Evolutionary conservation across 2,797 vertebrate genomes (phyloP), one percentile per base, ranked within the genome.

Genomic region (Acropternis orthonyx): DNA sequence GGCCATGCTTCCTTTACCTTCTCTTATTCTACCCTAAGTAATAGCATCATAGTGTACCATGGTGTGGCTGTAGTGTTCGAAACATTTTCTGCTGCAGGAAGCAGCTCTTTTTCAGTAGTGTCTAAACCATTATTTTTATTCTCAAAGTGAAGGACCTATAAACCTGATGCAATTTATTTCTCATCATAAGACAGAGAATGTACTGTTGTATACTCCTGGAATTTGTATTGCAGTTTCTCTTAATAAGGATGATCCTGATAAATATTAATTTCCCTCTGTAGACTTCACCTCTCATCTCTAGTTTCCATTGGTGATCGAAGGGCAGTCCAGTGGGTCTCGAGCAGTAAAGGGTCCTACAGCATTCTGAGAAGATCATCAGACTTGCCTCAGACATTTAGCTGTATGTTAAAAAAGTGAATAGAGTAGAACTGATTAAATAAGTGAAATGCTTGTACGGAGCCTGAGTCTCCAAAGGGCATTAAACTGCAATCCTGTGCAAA

Each of bases 361-460:
- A 1, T 84, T 78, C 52, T 23, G 30, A 89, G 66, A 89, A 91
- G 88, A 71, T 62, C n/a, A 28, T 36, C 32, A 36, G 61, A 55
- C 43, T 73, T 74, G 51, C 27, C 32, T 58, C 79, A 61, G 54
- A 77, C 9, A 1, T 77, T 52, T 63, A 76, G 30, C 48, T 91
- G 8, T 58, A 11, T 52, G 76, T 88, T 85, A n/a, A 59, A 81
- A 55, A 62, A 71, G 26, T 63, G 49, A 95, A 54, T 65, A 85
- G 76, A 81, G 32, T 74, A 74, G 54, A 91, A 74, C n/a, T 86
- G 90, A 82, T 82, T 85, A 88, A 89, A 46, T 51, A 72, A 71
- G 19, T 76, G 66, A 88, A 91, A 85, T 72, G 32, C 1, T 15
- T 82, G 51, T 74, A 15, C 24, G 30, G 66, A 79, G 34, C 36